Conservation (phyloP, 1,140 invertebrate genomes). For the Danaus plexippus region DNA sequence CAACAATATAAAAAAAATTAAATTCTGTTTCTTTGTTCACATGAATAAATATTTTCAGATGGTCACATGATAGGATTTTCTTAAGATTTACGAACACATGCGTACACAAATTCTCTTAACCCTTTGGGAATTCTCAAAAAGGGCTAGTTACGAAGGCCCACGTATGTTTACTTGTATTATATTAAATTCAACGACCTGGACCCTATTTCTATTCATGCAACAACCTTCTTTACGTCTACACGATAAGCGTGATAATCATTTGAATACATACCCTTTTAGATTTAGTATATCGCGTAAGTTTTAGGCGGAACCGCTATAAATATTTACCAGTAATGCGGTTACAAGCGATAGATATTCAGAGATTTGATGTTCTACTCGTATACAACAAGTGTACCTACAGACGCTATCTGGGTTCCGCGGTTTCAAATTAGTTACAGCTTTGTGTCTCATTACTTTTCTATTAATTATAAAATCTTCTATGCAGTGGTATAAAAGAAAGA, state of each 20-base stretch:
- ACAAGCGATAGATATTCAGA: constrained; percentile 24
- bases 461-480: too few species aligned
- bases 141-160: constrained; percentile 19
- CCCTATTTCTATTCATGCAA: constrained; percentile 5
- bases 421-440: too few species aligned
- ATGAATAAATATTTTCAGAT: constrained; percentile 2
- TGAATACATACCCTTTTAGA: constrained; percentile 5
- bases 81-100: constrained; percentile 35
- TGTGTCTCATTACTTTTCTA: too few species aligned
- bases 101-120: constrained; percentile 28
- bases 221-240: constrained; percentile 1
- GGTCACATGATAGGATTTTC: constrained; percentile 19
- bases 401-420: too few species aligned
- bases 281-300: constrained; percentile 18
- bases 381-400: constrained; percentile 2
- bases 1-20: too few species aligned
- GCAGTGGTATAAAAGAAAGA: too few species aligned
- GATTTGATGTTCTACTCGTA: constrained; percentile 24
- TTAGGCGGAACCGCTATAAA: constrained; percentile 32
- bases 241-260: constrained; percentile 7
- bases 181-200: constrained; percentile 8
- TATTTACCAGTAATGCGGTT: constrained; percentile 38
- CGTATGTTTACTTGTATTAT: constrained; percentile 15
- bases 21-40: constrained; percentile 8
- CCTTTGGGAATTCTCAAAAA: constrained; percentile 26